Conservation (phyloP, 2,797 vertebrate species). For the Hemibagrus guttatus region DNA sequence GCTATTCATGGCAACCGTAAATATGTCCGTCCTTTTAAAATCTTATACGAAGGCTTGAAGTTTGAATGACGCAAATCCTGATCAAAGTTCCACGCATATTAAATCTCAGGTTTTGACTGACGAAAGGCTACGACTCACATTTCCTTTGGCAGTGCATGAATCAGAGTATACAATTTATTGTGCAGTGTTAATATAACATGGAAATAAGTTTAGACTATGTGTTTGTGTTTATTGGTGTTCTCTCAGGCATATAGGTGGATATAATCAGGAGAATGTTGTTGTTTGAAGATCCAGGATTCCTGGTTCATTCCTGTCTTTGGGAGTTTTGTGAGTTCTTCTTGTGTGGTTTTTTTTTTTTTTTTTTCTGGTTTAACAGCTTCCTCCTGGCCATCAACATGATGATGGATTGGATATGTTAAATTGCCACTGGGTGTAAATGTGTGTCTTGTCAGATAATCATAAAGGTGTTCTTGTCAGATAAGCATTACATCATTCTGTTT, state of each 20-base stretch:
- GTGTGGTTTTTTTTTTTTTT: not conserved
- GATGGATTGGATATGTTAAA: not conserved
- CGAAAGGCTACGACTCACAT: constrained; percentile 2
- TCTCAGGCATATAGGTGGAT: not conserved
- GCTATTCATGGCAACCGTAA: not conserved
- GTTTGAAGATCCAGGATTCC: not conserved
- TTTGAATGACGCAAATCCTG: not conserved
- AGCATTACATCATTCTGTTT: constrained; percentile 5
- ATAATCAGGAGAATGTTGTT: not conserved
- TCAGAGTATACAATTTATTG: not conserved
- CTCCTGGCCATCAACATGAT: not conserved
- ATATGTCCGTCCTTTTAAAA: not conserved
- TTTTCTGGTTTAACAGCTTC: not conserved
- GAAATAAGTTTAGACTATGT: not conserved
- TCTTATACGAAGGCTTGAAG: not conserved
- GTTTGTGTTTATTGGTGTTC: not conserved
- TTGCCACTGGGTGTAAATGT: not conserved
- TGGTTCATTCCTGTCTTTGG: not conserved
- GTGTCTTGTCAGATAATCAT: too few relatives aligned
- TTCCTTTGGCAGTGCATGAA: not conserved
- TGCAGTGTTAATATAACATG: not conserved
- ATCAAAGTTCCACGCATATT: not conserved
- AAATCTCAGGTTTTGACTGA: not conserved
- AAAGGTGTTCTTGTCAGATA: not conserved
- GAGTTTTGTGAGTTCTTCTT: not conserved